Evolutionary conservation across 2,888 invertebrate species (phyloP), one percentile per base, ranked within the genome.

Genomic region (Stenodema calcarata): DNA sequence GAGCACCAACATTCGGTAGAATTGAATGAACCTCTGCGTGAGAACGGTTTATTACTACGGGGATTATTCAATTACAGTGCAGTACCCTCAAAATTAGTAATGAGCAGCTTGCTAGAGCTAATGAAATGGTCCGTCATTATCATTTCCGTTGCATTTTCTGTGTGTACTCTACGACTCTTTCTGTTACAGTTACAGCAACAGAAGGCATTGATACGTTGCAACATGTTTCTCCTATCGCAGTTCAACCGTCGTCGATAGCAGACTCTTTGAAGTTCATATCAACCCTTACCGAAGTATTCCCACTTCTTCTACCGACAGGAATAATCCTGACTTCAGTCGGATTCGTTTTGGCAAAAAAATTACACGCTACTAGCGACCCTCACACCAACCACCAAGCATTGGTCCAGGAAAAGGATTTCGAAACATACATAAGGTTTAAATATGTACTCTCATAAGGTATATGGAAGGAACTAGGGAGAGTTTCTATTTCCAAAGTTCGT

Each of bases 281-380:
- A 7, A 35, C 4, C 35, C 35, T 35, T 4, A 35, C 35, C 44
- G 42, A 76, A 35, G 41, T 44, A 12, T 9, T 76, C 4, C 35
- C 42, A 4, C 23, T 76, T 14, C n/a, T 76, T 18, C n/a, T 76
- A 11, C 50, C 80, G 4, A 30, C 80, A 2, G 80, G 80, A 0
- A 80, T 80, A 14, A 28, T 80, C 7, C 11, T 80, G 47, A 80
- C 50, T 42, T 80, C 80, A 0, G 14, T 80, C 27, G 80, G 80
- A 28, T 47, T 47, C 28, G 28, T 80, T 3, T 16, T 80, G 50
- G n/a, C 16, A 2, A 80, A 50, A 50, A 80, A 50, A 28, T 50
- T 47, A 28, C 50, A 47, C 14, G 18, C 28, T 1, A 18, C 30
- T 3, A 28, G 23, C 11, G n/a, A 35, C 73, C n/a, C 28, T 14